These are phyloP conservation scores for Drosophila affinis DNA, from an alignment of 2,888 invertebrate species.

Conservation along the genomic window DNA sequence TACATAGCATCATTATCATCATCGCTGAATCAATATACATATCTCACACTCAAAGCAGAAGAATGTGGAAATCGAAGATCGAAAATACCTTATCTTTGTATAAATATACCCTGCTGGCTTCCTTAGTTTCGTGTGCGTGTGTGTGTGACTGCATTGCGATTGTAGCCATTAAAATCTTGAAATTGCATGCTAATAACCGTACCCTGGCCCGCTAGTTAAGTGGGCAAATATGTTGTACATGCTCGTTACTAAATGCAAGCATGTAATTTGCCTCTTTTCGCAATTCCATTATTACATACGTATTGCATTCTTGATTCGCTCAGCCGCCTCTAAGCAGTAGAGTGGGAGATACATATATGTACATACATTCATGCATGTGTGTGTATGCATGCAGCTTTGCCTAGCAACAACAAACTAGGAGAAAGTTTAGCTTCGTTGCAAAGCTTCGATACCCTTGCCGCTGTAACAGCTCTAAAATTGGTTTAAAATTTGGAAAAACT, in stretches of 20 bases:
- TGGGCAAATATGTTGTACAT: conserved; percentile 75
- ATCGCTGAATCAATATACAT: no score
- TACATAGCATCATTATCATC: no score
- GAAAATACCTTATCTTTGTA: background rate
- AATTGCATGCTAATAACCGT: conserved; percentile 75
- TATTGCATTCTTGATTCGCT: conserved; percentile 45
- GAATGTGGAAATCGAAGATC: background rate
- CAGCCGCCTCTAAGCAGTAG: conserved; percentile 20
- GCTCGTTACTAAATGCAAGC: conserved; percentile 74
- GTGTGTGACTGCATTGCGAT: conserved; percentile 55
- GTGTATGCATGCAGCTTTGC: background rate
- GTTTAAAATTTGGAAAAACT: background rate
- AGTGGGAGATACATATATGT: background rate
- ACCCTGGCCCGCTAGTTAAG: conserved; percentile 62
- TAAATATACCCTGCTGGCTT: background rate
- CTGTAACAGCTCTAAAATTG: background rate
- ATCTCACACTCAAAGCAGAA: background rate
- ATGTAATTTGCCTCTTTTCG: conserved; percentile 68
- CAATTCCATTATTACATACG: conserved; percentile 56
- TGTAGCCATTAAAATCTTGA: conserved; percentile 71
- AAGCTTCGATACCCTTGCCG: background rate
- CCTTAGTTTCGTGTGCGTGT: conserved; percentile 12
- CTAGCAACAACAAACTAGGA: background rate
- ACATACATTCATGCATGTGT: background rate
- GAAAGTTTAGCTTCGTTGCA: background rate